A percentile compares a stretch with the other conserved stretches of the same genome.
These are phyloP conservation scores for Upupa epops DNA, from an alignment of 2,113 vertebrate species.

Conservation along the genomic window DNA sequence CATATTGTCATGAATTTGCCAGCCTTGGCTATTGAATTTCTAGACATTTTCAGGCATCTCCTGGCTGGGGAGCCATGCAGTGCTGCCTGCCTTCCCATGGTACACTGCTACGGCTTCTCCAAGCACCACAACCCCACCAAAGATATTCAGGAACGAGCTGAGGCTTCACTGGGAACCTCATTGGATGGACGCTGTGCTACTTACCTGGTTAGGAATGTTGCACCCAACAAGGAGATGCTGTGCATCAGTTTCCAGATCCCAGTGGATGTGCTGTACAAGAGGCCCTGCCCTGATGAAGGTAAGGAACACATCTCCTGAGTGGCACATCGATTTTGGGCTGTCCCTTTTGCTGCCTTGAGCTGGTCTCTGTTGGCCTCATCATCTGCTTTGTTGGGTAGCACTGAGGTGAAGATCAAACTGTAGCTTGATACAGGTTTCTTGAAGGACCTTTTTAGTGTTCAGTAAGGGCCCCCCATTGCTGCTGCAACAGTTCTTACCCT, in stretches of 20 bases:
- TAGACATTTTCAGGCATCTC: conserved; percentile 85
- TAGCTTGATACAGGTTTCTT: not conserved
- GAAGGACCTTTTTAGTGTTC: not conserved
- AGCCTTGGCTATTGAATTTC: conserved; percentile 88
- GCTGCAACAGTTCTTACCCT: not conserved
- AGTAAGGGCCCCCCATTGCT: not conserved
- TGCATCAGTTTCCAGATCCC: conserved; percentile 89
- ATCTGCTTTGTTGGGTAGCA: not conserved
- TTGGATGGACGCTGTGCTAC: conserved; percentile 79
- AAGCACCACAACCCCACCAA: conserved; percentile 80
- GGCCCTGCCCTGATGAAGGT: conserved; percentile 71
- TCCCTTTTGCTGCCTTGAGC: not conserved
- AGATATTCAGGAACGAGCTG: conserved; percentile 82
- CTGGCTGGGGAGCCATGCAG: conserved; percentile 60
- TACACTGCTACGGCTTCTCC: conserved; percentile 95
- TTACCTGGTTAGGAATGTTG: conserved; percentile 90
- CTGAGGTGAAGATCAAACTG: not conserved
- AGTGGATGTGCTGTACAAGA: conserved; percentile 79
- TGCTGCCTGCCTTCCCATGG: conserved; percentile 75
- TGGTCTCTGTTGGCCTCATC: not conserved
- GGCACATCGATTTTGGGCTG: not conserved
- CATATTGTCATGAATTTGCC: conserved; percentile 97
- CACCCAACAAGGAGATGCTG: conserved; percentile 97
- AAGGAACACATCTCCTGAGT: not conserved
- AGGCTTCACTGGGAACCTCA: conserved; percentile 75